Base-by-base conservation (phyloP, 2,797 vertebrate species). In the Nannoperca australis region DNA sequence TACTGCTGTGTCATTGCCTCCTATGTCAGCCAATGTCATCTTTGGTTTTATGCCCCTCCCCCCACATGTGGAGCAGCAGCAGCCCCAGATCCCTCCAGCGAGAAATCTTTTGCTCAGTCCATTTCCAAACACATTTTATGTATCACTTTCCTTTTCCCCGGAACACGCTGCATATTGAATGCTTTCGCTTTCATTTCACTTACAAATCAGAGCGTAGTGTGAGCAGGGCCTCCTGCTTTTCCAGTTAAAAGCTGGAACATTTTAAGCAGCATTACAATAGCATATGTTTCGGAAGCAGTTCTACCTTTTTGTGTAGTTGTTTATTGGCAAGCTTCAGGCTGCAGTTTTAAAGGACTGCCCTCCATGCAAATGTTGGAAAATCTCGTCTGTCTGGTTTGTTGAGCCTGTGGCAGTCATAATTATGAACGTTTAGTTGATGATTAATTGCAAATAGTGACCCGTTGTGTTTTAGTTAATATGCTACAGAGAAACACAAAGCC, bases 151-250 rank as follows among this genome's bases (percentile, higher is more conserved):
- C 3, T 62, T 77, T 73, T 20, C 5, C n/a, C 17, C 17, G 45
- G 8, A 76, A 74, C 27, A 44, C 13, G 0, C 34, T 49, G 27
- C n/a, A n/a, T 32, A 42, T 11, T 12, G 6, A 68, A 61, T 17
- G 20, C 76, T 82, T 89, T 82, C 67, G 73, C 76, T 88, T 88
- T 87, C 34, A 32, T 82, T 89, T 86, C 7, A 38, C 42, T 38
- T 22, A 24, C n/a, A 68, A 44, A 45, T 64, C 32, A 55, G 2
- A 34, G 32, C 61, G 63, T 27, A 3, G 3, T 32, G 49, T 75
- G 72, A 83, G 47, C 72, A 53, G 54, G 10, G 30, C 30, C 11
- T 12, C 58, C 44, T 60, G 63, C 34, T 61, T 70, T 66, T 77
- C 69, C 55, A 53, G n/a, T 67, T 61, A 59, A 65, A 44, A 61